Conservation (phyloP, 2,888 invertebrate genomes). For the Lasius platythorax region DNA sequence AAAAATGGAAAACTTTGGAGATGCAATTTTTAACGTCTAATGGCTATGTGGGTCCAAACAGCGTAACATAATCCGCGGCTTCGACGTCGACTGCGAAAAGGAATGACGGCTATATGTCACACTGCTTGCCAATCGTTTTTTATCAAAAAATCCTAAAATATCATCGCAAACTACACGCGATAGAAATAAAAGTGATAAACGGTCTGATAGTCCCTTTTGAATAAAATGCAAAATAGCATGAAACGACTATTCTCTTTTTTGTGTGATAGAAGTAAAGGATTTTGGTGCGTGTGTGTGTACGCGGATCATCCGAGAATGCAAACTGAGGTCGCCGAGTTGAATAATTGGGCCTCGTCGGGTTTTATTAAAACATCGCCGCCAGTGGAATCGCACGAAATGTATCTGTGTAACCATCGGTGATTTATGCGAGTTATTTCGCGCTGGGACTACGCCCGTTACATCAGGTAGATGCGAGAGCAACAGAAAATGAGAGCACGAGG, state of each 20-base stretch:
- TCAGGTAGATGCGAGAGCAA: slow-evolving; percentile 60
- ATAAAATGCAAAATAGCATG: slow-evolving; percentile 35
- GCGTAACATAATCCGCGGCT: slow-evolving; percentile 44
- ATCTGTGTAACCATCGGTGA: slow-evolving; percentile 73
- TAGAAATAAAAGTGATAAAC: slow-evolving; percentile 41
- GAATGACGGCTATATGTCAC: slow-evolving; percentile 40
- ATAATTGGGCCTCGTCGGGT: slow-evolving; percentile 74
- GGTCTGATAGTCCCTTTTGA: background rate
- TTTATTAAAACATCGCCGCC: slow-evolving; percentile 76
- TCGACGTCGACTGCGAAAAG: slow-evolving; percentile 37
- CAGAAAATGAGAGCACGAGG: slow-evolving; percentile 63
- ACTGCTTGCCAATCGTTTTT: slow-evolving; percentile 45
- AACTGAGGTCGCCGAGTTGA: slow-evolving; percentile 65
- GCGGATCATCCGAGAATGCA: slow-evolving; percentile 35
- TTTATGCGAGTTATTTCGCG: slow-evolving; percentile 77
- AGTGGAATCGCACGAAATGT: slow-evolving; percentile 68
- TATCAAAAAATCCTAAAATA: slow-evolving; percentile 40
- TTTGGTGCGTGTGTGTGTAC: background rate
- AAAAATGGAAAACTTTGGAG: background rate
- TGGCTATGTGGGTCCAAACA: slow-evolving; percentile 39
- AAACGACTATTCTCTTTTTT: slow-evolving; percentile 20
- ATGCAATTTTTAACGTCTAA: slow-evolving; percentile 46
- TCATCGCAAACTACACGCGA: slow-evolving; percentile 15
- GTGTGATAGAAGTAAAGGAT: slow-evolving; percentile 26
- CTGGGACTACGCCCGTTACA: slow-evolving; percentile 68